These are phyloP conservation scores for Cygnus atratus DNA, from an alignment of 2,113 vertebrate species.

Conservation along the genomic window DNA sequence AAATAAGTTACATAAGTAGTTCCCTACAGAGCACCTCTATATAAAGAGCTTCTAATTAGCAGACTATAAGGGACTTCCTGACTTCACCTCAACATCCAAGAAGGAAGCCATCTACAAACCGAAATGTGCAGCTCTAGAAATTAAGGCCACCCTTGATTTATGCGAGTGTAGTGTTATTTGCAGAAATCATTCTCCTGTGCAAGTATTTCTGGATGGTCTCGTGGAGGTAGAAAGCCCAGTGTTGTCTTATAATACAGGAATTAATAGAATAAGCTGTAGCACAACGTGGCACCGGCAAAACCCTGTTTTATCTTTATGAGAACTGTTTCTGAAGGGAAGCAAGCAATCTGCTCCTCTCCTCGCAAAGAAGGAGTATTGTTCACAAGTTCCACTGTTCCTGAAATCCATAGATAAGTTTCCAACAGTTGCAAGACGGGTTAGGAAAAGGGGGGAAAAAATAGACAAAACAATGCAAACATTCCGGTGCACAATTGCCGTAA, in stretches of 20 bases:
- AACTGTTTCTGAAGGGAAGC: background rate
- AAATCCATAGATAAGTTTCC: slow-evolving; percentile 9
- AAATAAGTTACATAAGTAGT: background rate
- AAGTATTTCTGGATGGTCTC: background rate
- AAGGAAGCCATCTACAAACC: background rate
- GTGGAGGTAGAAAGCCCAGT: background rate
- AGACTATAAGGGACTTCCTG: accelerated
- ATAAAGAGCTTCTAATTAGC: background rate
- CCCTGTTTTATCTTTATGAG: background rate
- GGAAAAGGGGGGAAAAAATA: background rate
- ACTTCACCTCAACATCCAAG: background rate
- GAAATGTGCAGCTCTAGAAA: background rate
- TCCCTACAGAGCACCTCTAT: background rate
- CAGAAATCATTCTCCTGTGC: accelerated
- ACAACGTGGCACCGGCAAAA: background rate
- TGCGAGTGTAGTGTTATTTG: background rate
- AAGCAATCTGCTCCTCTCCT: background rate
- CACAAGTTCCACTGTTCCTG: background rate
- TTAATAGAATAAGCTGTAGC: background rate
- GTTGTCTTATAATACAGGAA: background rate
- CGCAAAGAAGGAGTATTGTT: background rate
- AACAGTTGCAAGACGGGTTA: background rate
- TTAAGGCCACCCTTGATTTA: background rate
- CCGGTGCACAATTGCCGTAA: background rate
- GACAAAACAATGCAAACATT: background rate